Evolutionary conservation across 2,888 invertebrate species (phyloP), one percentile per base, ranked within the genome.

Genomic region (Neoscelio sp.): DNA sequence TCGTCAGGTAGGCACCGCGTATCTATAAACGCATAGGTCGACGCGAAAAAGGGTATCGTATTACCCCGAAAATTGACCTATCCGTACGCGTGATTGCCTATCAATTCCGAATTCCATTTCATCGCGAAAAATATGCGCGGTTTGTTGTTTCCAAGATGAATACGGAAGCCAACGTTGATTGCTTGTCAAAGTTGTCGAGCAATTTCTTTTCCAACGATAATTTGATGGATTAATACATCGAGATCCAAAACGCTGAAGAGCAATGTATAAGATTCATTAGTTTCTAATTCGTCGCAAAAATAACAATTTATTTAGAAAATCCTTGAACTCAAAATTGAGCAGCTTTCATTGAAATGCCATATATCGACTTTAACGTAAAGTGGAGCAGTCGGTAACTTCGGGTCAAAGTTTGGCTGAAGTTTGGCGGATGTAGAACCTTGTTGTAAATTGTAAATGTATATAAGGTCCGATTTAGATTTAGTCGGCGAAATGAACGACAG

Each of bases 381-480:
- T 79, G 71, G 79, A 79, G 71, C 75, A 75, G 48, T 58, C 46
- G 62, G 40, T 20, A 67, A 75, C 50, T 79, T 74, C 20, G 71
- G 48, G 52, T 54, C 60, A 68, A 75, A 75, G 71, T 75, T 79
- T 70, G 48, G 46, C 23, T 58, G 13, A 78, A 78, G 78, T 78
- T 73, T 17, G 56, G 18, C 56, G 58, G 50, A 52, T 50, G 71
- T 26, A 46, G 48, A 73, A 68, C 23, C 74, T 75, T 70, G 74
- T 28, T 52, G 76, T 42, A 60, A 67, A 64, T 28, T 52, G 76
- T 42, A 60, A 67, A 64, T 54, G 52, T 68, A 62, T 67, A 50
- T 68, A 67, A 35, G 42, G 52, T 50, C 15, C 52, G 76, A 78
- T 76, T 64, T 76, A 42, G 76, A 78, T 76, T 75, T 73, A 71